phyloP scores from a whole-genome alignment of 2,113 vertebrate genomes.

The Peromyscus maniculatus region DNA sequence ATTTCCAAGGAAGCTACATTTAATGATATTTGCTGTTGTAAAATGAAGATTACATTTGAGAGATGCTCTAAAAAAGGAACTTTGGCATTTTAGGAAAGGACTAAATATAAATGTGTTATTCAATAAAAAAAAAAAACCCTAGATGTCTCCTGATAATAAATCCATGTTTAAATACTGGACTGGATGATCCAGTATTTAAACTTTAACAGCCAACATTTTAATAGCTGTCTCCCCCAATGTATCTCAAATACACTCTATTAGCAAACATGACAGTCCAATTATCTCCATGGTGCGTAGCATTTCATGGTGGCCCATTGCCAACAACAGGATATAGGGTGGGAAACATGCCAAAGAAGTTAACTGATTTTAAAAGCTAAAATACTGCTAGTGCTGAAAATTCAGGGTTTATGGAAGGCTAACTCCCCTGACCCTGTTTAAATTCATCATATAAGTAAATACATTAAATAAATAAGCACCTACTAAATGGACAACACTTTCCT shows the following conservation, averaged over 20 bases:
- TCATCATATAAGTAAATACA: slow-evolving; percentile 62
- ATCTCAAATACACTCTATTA: slow-evolving; percentile 77
- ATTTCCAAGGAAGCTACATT: slow-evolving; percentile 34
- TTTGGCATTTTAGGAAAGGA: slow-evolving; percentile 45
- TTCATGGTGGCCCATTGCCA: slow-evolving; percentile 69
- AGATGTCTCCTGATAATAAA: slow-evolving; percentile 46
- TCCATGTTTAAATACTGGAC: slow-evolving; percentile 44
- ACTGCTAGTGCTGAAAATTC: slow-evolving; percentile 63
- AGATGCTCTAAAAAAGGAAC: slow-evolving; percentile 47
- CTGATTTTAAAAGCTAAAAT: slow-evolving; percentile 73
- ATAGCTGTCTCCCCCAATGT: slow-evolving; percentile 63
- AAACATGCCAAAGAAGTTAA: slow-evolving; percentile 69
- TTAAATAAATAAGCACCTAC: slow-evolving; percentile 41
- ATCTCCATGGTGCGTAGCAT: slow-evolving; percentile 57
- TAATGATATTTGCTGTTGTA: slow-evolving; percentile 52
- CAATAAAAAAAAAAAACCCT: slow-evolving; percentile 41
- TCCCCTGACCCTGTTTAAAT: slow-evolving; percentile 58
- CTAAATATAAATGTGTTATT: slow-evolving; percentile 62
- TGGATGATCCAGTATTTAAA: slow-evolving; percentile 34
- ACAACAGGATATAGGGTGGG: slow-evolving; percentile 54
- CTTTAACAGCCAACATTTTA: slow-evolving; percentile 70
- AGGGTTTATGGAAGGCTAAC: slow-evolving; percentile 62
- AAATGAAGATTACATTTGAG: slow-evolving; percentile 54
- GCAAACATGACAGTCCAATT: slow-evolving; percentile 76
- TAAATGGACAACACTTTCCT: slow-evolving; percentile 61